Evolutionary conservation across 2,888 invertebrate species (phyloP), one percentile per base, ranked within the genome.

Genomic region (Loripinus fragilis): DNA sequence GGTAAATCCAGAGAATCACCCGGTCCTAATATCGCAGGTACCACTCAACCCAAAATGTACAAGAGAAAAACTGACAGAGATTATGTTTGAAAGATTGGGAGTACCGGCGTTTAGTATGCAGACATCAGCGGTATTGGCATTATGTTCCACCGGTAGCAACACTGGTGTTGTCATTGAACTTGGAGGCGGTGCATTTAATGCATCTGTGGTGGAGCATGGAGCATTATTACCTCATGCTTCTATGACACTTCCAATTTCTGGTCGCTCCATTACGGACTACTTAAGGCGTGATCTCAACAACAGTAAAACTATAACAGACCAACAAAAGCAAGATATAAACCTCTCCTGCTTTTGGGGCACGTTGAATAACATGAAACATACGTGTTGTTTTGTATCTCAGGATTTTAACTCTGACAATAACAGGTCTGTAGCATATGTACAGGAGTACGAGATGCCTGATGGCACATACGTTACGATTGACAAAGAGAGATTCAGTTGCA

Each of bases 71-170:
- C 2, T 65, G 30, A 65, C 41, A 20, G 65, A 65, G 23, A 33
- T 65, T 35, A 33, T 65, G 33, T 65, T 65, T 41, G 65, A 65
- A 17, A 8, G 17, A 8, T 33, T 65, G 3, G 65, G 17, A n/a
- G 33, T 65, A 38, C 65, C 65, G 33, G 65, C 65, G 12, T 65
- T 65, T 33, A 20, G 41, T 65, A 20, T 65, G 15, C 65, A 65
- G 17, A 38, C 65, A 23, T 38, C 38, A n/a, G 65, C 65, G n/a
- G 65, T 65, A 10, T 17, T 65, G 33, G 41, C 65, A 3, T n/a
- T 65, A n/a, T 33, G 3, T 41, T 35, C 65, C 2, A 7, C 10
- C 17, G 35, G 38, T n/a, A 23, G 35, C 17, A 65, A 3, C 2
- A 8, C 38, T 5, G 65, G 65, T 17, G 41, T 65, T 2, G 65